Percentiles rank a stretch among this genome's conserved stretches.
Conservation (phyloP, 1,140 invertebrate genomes). For the Drosophila willistoni region DNA sequence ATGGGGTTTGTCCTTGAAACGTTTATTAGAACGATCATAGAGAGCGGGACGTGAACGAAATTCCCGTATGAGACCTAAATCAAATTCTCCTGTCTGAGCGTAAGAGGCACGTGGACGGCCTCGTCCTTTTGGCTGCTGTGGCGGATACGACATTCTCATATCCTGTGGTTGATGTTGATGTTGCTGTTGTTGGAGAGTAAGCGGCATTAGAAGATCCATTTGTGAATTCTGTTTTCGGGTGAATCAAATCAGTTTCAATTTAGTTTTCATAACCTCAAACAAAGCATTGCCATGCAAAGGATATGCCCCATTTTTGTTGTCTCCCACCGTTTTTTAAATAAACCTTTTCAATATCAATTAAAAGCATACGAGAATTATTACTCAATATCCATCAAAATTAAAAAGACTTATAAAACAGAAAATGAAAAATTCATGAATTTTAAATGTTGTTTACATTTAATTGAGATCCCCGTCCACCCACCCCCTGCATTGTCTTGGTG, state of each 20-base stretch:
- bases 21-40: constrained; percentile 73
- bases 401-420: too few species aligned
- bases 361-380: too few species aligned
- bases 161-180: background rate
- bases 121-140: constrained; percentile 58
- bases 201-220: constrained; percentile 9
- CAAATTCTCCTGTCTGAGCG: constrained; percentile 78
- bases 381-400: too few species aligned
- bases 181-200: background rate
- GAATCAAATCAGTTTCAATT: constrained; percentile 23
- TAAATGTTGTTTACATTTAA: too few species aligned
- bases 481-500: background rate
- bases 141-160: constrained; percentile 1
- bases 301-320: too few species aligned
- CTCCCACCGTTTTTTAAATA: too few species aligned
- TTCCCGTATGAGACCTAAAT: constrained; percentile 76
- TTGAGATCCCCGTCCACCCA: background rate
- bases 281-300: too few species aligned
- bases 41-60: constrained; percentile 72
- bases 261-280: background rate
- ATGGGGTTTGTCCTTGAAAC: constrained; percentile 75
- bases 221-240: constrained; percentile 15
- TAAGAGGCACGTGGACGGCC: constrained; percentile 71
- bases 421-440: too few species aligned
- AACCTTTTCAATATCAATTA: too few species aligned